Evolutionary conservation across 1,140 invertebrate species (phyloP).

Genomic region (Aphelinus atriplicis): DNA sequence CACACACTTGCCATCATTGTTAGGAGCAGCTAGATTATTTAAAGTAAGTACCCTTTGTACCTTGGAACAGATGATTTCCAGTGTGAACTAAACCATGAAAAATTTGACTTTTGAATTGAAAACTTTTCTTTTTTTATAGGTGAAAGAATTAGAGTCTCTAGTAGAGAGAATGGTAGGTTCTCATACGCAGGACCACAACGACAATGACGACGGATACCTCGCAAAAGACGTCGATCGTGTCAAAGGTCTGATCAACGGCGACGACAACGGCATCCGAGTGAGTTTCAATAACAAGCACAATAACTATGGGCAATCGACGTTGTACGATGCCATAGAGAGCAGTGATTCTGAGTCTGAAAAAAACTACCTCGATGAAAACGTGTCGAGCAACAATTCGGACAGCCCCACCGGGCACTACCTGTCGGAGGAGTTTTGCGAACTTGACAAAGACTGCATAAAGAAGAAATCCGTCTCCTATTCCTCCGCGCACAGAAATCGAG

Average conservation of each 20-base stretch:
- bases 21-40: conserved; percentile 68
- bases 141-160: conserved; percentile 63
- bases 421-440: conserved; percentile 27
- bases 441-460: conserved; percentile 8
- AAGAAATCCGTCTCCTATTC: conserved; percentile 12
- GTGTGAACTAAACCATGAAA: background rate
- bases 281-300: conserved; percentile 34
- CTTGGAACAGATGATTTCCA: background rate
- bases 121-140: conserved; percentile 50
- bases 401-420: conserved; percentile 25
- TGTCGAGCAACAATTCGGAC: conserved; percentile 9
- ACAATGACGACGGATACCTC: conserved; percentile 26
- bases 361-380: conserved; percentile 34
- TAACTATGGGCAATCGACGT: background rate
- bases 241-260: conserved; percentile 27
- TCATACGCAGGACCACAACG: conserved; percentile 36
- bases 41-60: conserved; percentile 57
- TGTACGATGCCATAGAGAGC: conserved; percentile 8
- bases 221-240: conserved; percentile 22
- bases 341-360: conserved; percentile 33
- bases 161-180: conserved; percentile 55
- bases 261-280: conserved; percentile 37
- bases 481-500: conserved; percentile 15
- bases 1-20: conserved; percentile 64
- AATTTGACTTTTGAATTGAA: conserved; percentile 7